Conservation (phyloP, 2,888 invertebrate genomes). For the Sussaba pulchella region DNA sequence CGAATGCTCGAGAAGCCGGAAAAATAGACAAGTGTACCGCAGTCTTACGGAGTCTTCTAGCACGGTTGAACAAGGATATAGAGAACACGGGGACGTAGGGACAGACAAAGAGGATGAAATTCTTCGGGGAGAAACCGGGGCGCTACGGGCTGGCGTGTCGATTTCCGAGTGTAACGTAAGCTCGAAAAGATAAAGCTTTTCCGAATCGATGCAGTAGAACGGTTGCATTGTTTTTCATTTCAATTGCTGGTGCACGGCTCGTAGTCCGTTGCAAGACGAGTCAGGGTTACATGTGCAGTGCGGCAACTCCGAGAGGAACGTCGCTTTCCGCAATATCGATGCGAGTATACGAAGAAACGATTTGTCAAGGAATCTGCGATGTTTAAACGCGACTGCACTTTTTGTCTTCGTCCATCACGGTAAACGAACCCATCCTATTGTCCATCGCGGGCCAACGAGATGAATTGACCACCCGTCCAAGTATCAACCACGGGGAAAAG, state of each 20-base stretch:
- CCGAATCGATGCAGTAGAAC: conserved; percentile 62
- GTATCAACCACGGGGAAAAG: not conserved
- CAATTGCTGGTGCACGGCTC: conserved; percentile 39
- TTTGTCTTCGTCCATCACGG: conserved; percentile 25
- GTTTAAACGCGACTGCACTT: conserved; percentile 8
- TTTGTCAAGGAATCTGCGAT: conserved; percentile 40
- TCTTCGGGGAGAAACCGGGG: conserved; percentile 25
- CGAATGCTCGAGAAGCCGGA: conserved; percentile 55
- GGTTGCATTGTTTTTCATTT: conserved; percentile 61
- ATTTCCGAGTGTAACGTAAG: conserved; percentile 61
- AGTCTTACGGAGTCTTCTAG: not conserved
- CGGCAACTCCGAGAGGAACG: conserved; percentile 31
- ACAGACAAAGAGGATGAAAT: conserved; percentile 37
- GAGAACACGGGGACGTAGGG: conserved; percentile 18
- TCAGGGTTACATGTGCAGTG: not conserved
- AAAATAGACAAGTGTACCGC: conserved; percentile 7
- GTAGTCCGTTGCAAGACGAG: not conserved
- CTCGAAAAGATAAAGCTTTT: conserved; percentile 63
- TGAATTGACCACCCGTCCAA: not conserved
- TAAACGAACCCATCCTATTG: not conserved
- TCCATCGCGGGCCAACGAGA: not conserved
- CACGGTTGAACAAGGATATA: not conserved
- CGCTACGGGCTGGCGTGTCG: conserved; percentile 53
- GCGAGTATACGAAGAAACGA: conserved; percentile 32
- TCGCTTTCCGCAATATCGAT: conserved; percentile 53